phyloP scores from a whole-genome alignment of 1,140 invertebrate species.

The Trichoplusia ni region DNA sequence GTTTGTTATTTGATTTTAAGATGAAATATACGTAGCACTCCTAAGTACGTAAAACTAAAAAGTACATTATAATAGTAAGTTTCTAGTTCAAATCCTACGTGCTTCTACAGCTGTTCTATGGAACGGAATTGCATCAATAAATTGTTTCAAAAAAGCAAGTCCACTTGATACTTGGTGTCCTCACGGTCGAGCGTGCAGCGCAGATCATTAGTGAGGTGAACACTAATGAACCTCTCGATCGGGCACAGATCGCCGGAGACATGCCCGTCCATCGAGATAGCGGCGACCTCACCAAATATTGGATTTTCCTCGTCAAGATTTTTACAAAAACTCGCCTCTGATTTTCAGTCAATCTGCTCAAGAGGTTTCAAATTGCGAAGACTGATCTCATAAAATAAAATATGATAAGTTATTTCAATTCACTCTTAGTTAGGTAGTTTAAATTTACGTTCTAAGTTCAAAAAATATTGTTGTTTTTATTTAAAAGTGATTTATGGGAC shows the following conservation, averaged over 20 bases:
- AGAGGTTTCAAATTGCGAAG: not conserved
- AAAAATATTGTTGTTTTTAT: no score
- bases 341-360: not conserved
- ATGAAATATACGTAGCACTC: no score
- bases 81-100: no score
- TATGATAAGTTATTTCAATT: no score
- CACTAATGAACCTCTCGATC: constrained; percentile 74
- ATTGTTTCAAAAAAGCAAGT: constrained; percentile 24
- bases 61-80: no score
- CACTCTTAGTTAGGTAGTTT: no score
- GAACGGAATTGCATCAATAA: constrained; percentile 24
- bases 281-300: constrained; percentile 39
- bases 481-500: not conserved
- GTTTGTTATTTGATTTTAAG: no score
- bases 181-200: constrained; percentile 35
- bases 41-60: no score
- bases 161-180: constrained; percentile 33
- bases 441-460: no score
- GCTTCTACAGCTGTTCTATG: no score
- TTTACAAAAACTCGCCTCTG: constrained; percentile 16
- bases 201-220: constrained; percentile 67
- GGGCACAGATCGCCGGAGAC: constrained; percentile 52
- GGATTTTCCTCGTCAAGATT: constrained; percentile 33
- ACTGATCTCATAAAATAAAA: not conserved
- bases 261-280: constrained; percentile 42